These are phyloP conservation scores for Coluber constrictor DNA, from an alignment of 2,797 vertebrate species.

Conservation along the genomic window DNA sequence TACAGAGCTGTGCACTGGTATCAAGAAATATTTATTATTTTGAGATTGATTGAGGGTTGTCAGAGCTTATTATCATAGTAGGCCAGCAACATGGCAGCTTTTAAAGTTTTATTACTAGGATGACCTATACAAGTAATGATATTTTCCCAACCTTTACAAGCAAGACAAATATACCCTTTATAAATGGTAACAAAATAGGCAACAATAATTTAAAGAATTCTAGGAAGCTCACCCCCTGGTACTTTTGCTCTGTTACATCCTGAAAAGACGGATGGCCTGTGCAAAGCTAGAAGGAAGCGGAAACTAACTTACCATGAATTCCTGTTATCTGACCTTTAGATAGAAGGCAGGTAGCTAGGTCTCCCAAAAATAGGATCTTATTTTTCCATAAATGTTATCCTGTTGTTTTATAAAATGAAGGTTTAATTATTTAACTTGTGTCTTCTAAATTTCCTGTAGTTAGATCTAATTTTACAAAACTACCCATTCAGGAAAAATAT, in stretches of 20 bases:
- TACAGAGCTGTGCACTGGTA: neutral
- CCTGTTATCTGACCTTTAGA: neutral
- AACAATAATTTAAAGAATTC: neutral
- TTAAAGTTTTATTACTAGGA: neutral
- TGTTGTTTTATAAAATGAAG: neutral
- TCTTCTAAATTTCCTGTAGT: neutral
- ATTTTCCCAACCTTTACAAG: neutral
- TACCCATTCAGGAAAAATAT: neutral
- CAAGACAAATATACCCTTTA: neutral
- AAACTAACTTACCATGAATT: neutral
- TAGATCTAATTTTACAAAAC: neutral
- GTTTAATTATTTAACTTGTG: neutral
- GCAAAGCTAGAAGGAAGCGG: neutral
- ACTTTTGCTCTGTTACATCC: neutral
- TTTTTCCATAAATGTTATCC: neutral
- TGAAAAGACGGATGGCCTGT: neutral
- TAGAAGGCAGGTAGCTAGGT: neutral
- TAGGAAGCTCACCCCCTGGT: neutral
- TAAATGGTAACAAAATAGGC: neutral
- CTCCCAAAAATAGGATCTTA: neutral
- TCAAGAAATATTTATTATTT: neutral
- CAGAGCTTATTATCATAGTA: neutral
- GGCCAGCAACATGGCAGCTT: neutral
- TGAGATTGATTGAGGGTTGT: neutral
- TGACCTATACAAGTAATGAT: neutral